Evolutionary conservation across 2,797 vertebrate species (phyloP).

Genomic region (Hirundo rustica): DNA sequence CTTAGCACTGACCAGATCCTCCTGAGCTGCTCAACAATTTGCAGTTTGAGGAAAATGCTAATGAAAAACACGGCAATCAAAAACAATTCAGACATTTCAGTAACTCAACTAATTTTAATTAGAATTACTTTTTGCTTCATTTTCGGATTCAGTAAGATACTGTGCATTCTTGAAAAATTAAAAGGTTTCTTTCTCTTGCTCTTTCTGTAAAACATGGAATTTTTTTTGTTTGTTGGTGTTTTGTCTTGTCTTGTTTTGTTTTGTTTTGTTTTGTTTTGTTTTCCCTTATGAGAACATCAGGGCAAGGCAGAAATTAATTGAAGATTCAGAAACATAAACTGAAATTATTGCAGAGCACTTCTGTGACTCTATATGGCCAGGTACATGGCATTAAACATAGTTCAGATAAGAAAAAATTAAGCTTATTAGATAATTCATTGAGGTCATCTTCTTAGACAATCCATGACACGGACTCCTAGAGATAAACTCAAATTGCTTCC

Average conservation of each 20-base stretch:
- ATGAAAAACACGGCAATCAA: neutral
- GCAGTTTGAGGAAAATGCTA: neutral
- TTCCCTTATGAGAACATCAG: neutral
- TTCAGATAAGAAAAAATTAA: neutral
- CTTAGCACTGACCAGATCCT: neutral
- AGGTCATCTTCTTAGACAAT: neutral
- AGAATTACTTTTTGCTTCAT: neutral
- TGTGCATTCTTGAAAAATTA: neutral
- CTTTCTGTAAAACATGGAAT: neutral
- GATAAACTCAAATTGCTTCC: neutral
- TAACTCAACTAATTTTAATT: neutral
- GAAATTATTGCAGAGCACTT: neutral
- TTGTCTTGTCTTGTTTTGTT: too few relatives aligned
- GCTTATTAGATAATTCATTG: neutral
- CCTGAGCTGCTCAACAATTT: neutral
- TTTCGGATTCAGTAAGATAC: neutral
- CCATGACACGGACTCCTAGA: neutral
- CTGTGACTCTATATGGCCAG: neutral
- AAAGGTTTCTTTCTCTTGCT: neutral
- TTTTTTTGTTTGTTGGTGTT: too few relatives aligned
- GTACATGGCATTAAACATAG: neutral
- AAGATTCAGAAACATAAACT: neutral
- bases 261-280: neutral
- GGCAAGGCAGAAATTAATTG: neutral
- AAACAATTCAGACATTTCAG: neutral